These are phyloP conservation scores for Neomicropteryx cornuta DNA, from an alignment of 1,140 invertebrate species.

Conservation along the genomic window DNA sequence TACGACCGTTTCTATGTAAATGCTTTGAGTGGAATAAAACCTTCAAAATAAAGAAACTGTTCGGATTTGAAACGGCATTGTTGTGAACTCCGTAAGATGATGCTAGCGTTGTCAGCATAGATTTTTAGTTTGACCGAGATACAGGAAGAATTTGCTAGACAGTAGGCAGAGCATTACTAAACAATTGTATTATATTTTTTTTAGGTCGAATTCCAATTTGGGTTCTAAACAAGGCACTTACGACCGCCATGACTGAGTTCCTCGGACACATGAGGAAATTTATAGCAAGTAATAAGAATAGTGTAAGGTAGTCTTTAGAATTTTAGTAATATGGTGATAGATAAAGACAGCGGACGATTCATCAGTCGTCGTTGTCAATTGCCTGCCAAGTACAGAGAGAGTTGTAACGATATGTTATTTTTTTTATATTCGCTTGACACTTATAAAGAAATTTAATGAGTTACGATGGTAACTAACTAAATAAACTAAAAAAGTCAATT, in stretches of 20 bases:
- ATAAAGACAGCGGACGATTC: neutral
- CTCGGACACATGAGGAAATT: slow-evolving; percentile 30
- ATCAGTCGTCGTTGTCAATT: neutral
- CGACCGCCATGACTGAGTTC: slow-evolving; percentile 35
- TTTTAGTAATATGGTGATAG: neutral
- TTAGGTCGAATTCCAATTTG: slow-evolving; percentile 37
- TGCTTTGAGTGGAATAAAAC: neutral
- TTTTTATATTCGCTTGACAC: slow-evolving; percentile 23
- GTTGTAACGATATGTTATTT: neutral
- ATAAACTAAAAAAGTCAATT: no score
- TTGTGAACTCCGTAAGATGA: neutral
- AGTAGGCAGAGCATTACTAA: neutral
- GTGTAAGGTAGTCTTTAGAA: neutral
- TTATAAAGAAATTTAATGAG: slow-evolving; percentile 20
- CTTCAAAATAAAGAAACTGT: neutral
- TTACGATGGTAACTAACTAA: no score
- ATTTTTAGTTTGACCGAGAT: neutral
- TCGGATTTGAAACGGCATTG: neutral
- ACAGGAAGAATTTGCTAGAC: neutral
- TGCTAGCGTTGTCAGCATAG: no score
- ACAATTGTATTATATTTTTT: slow-evolving; percentile 10
- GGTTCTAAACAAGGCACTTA: slow-evolving; percentile 32
- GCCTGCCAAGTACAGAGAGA: neutral
- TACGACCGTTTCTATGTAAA: no score
- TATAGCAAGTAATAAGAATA: slow-evolving; percentile 18